Evolutionary conservation across 2,888 invertebrate genomes (phyloP).

Genomic region (Rhingia campestris): DNA sequence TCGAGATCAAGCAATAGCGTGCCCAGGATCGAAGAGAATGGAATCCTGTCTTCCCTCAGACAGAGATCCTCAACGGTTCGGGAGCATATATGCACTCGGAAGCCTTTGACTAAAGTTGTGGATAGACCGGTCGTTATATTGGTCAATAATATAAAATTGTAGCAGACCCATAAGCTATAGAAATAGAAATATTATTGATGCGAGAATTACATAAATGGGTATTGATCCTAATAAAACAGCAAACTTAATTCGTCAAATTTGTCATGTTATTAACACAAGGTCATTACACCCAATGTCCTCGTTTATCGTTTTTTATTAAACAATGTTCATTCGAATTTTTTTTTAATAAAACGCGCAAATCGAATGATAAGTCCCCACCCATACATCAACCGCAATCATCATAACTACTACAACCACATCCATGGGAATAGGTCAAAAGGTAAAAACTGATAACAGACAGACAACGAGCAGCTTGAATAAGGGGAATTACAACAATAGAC

Average conservation of each 20-base stretch:
- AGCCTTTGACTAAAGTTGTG: not conserved
- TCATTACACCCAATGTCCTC: too few species aligned
- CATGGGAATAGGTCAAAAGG: slow-evolving; percentile 49
- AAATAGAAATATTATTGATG: too few species aligned
- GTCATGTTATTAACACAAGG: too few species aligned
- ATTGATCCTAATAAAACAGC: too few species aligned
- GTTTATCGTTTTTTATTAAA: too few species aligned
- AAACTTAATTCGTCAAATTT: too few species aligned
- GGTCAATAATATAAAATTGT: slow-evolving; percentile 26
- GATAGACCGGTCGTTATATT: not conserved
- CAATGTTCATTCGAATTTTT: too few species aligned
- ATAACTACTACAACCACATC: not conserved
- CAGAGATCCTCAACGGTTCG: too few species aligned
- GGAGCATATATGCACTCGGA: not conserved
- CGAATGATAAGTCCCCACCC: slow-evolving; percentile 14
- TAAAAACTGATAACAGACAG: slow-evolving; percentile 50
- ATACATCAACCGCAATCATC: slow-evolving; percentile 11
- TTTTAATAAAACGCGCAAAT: not conserved
- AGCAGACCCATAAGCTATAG: not conserved
- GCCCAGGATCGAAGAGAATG: too few species aligned
- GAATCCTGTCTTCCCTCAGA: too few species aligned
- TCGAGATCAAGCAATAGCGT: too few species aligned
- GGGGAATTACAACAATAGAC: slow-evolving; percentile 20
- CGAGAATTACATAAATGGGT: too few species aligned
- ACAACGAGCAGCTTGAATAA: slow-evolving; percentile 2